phyloP scores from a whole-genome alignment of 2,888 invertebrate species.

The Nezara viridula region DNA sequence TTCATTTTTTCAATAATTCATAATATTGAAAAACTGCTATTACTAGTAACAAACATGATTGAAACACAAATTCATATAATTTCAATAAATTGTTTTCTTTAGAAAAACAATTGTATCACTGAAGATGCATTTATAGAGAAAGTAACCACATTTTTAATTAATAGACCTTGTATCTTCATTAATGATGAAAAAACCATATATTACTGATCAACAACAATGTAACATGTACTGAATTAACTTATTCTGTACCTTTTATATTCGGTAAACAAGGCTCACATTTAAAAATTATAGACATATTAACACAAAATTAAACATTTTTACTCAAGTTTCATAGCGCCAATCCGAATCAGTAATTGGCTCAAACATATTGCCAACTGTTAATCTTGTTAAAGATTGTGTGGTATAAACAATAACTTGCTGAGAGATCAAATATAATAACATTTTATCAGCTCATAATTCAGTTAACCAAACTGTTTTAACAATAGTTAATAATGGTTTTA shows the following conservation, averaged over 20 bases:
- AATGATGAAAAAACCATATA: neutral
- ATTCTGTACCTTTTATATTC: neutral
- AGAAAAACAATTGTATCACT: neutral
- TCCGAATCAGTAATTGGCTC: neutral
- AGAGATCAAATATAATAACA: neutral
- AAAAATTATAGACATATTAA: neutral
- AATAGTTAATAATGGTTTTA: neutral
- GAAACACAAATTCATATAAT: neutral
- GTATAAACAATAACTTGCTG: neutral
- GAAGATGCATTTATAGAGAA: neutral
- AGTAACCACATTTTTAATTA: neutral
- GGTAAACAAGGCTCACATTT: neutral
- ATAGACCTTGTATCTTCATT: neutral
- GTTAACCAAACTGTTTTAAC: neutral
- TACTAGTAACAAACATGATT: neutral
- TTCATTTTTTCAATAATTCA: neutral
- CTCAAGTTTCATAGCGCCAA: neutral
- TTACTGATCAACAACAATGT: neutral
- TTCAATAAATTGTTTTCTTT: neutral
- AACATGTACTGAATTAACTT: neutral
- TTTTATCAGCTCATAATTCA: neutral
- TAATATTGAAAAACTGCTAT: neutral
- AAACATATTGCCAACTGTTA: neutral
- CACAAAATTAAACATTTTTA: neutral
- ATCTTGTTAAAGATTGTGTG: neutral